Base-by-base conservation (phyloP, 2,888 invertebrate genomes). In the Himalopsyche kuldschensis region DNA sequence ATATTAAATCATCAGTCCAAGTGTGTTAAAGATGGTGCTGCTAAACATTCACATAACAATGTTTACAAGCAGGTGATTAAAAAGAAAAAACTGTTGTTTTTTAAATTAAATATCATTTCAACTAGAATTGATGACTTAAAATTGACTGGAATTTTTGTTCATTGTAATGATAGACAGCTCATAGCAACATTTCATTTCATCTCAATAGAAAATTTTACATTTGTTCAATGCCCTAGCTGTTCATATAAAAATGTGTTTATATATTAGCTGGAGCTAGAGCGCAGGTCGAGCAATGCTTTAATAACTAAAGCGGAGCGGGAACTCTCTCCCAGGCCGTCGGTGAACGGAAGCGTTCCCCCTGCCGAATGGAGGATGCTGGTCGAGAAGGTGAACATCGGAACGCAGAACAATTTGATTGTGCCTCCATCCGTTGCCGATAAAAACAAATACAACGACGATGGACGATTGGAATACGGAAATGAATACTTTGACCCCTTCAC, bases 291-390 rank as follows among this genome's bases (percentile, higher is more conserved):
- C 31, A 63, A 79, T n/a, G 48, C 55, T 48, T 55, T 79, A 27
- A 77, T 84, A 3, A 84, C 84, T 17, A 75, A 46, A 80, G 92
- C 92, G 0, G 92, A 92, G 81, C 87, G 91, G 0, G 91, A 92
- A 86, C 84, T 92, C n/a, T 91, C 92, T 0, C 92, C 92, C 0
- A 89, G 90, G 5, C 88, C 89, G 0, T 90, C 88, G 15, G 86
- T 83, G 10, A 89, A 87, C 20, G 69, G 69, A 5, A 69, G 30
- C 27, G 83, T 27, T 11, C 55, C 82, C 2, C 84, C 17, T 24
- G 27, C 80, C 8, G 86, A 86, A 35, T 86, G 86, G 86, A 84
- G 81, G 69, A 84, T 86, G 85, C 82, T 87, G 20, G 86, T 87
- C 30, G 87, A 87, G 69, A 86, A 85, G 82, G 87, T 87, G 15